Evolutionary conservation across 2,797 vertebrate genomes (phyloP).

Genomic region (Podarcis lilfordi): DNA sequence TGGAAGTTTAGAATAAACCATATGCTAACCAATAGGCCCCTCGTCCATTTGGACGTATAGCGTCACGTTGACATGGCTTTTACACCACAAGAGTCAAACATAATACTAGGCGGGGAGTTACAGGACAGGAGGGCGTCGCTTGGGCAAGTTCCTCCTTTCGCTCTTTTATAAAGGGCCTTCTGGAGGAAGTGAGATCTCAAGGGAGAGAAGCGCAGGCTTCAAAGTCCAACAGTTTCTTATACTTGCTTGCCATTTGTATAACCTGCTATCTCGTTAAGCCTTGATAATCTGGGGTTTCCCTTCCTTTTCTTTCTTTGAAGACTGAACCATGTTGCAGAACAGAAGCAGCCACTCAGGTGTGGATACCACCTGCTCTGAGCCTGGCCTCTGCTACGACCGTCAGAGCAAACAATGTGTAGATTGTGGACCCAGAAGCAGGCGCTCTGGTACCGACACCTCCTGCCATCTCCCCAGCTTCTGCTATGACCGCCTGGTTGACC

Average conservation of each 20-base stretch:
- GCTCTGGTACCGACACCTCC: not conserved
- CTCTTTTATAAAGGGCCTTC: slow-evolving; percentile 47
- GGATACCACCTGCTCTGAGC: slow-evolving; percentile 28
- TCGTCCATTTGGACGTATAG: not conserved
- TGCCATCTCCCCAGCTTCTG: not conserved
- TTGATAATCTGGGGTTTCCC: not conserved
- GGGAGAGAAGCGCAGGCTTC: slow-evolving; percentile 39
- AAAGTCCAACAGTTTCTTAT: slow-evolving; percentile 52
- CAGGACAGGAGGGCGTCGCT: not conserved
- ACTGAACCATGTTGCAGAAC: slow-evolving; percentile 30
- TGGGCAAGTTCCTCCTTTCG: slow-evolving; percentile 47
- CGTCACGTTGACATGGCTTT: not conserved
- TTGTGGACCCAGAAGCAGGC: not conserved
- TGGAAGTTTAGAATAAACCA: no score
- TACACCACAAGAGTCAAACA: fast-evolving
- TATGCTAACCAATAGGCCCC: no score
- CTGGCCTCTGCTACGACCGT: not conserved
- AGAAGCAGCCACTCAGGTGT: slow-evolving; percentile 19
- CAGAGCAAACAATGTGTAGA: not conserved
- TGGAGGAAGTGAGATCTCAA: slow-evolving; percentile 51
- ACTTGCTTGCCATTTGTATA: not conserved
- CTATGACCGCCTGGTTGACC: not conserved
- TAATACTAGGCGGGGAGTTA: fast-evolving
- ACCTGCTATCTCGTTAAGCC: not conserved
- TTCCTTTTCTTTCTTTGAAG: not conserved